Evolutionary conservation across 2,888 invertebrate species (phyloP), one percentile per base, ranked within the genome.

Genomic region (Drosophila nigricruria): DNA sequence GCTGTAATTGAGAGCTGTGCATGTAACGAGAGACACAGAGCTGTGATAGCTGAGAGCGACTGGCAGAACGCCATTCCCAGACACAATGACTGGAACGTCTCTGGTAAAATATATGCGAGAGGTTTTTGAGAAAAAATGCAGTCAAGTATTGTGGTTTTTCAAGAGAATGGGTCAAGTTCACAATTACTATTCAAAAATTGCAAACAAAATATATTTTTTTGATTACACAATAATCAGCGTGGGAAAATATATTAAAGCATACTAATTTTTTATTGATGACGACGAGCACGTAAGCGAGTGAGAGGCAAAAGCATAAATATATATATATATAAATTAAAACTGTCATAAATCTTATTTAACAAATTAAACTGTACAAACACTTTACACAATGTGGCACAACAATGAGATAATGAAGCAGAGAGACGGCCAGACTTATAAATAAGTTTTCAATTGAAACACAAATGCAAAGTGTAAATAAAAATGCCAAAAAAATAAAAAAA

Each of bases 261-360:
- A 23, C 57, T 60, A 42, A 63, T 76, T 66, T 75, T 25, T 53
- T 69, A 73, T 73, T 70, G 62, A 36, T 66, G 34, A 54, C 58
- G 49, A 66, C 20, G 54, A 12, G 30, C 8, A 12, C 12, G 9
- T 18, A 52, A 18, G 36, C 14, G 27, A 50, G 30, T 20, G 70
- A 56, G 61, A 23, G 10, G n/a, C 20, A 49, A 18, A 30, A 6
- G 10, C n/a, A 27, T 25, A 43, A 60, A 18, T 18, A 20, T 23
- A 40, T 47, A 27, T 16, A n/a, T n/a, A 40, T 18, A 50, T 18
- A 12, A 42, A 20, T 14, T 18, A 45, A 82, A 79, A 80, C 76
- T 80, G 74, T 71, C 72, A 76, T 88, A 84, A 80, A 88, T 82
- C 76, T 67, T 61, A 86, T 78, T 82, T 61, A 80, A 77, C 86